Conservation (phyloP, 2,888 invertebrate genomes). For the Polyommatus iphigenia region DNA sequence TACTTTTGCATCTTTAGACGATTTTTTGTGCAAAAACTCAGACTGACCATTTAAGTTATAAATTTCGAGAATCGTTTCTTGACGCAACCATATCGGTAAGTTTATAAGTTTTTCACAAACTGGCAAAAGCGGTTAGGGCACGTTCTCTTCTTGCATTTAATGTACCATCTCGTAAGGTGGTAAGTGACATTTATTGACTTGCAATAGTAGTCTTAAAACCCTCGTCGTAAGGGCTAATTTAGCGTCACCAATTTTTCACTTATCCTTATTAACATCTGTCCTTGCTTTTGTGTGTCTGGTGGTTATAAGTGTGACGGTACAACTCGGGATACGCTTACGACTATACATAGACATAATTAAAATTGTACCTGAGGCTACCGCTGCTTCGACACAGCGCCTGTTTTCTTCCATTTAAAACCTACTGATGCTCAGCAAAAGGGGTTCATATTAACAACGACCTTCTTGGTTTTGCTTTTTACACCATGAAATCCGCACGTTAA, state of each 20-base stretch:
- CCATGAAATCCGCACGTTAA: not conserved
- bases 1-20: not conserved
- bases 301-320: constrained; percentile 76
- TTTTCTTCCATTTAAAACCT: not conserved
- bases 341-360: constrained; percentile 66
- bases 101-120: constrained; percentile 58
- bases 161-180: constrained; percentile 51
- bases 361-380: constrained; percentile 72
- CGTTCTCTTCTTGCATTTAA: constrained; percentile 72
- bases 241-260: constrained; percentile 39
- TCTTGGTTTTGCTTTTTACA: not conserved
- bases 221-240: constrained; percentile 51
- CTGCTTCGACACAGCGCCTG: constrained; percentile 39
- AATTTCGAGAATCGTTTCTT: constrained; percentile 33
- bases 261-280: constrained; percentile 56
- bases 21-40: not conserved
- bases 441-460: not conserved
- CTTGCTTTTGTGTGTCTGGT: constrained; percentile 74
- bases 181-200: constrained; percentile 48
- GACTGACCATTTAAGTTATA: constrained; percentile 31
- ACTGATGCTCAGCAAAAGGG: not conserved
- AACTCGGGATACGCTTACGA: constrained; percentile 69
- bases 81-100: constrained; percentile 43
- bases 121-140: constrained; percentile 74
- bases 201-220: constrained; percentile 55